phyloP scores from a whole-genome alignment of 2,888 invertebrate species.

The Dicroscelio sp. region DNA sequence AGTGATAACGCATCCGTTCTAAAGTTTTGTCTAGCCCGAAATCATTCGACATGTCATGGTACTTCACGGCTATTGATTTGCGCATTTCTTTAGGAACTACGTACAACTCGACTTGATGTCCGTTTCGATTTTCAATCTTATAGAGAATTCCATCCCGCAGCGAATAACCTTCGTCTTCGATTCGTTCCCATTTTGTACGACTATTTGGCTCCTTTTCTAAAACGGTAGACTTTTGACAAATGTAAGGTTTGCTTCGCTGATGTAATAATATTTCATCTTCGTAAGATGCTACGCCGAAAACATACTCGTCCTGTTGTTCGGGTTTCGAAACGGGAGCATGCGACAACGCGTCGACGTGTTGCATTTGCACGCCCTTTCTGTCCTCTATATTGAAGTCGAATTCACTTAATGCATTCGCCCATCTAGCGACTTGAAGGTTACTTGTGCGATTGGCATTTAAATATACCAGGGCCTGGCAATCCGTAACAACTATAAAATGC shows the following conservation, averaged over 20 bases:
- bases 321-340: background rate
- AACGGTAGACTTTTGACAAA: background rate
- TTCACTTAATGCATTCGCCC: background rate
- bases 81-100: background rate
- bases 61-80: conserved; percentile 14
- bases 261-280: background rate
- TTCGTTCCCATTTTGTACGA: background rate
- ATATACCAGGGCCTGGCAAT: too few relatives aligned
- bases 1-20: background rate
- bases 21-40: conserved; percentile 51
- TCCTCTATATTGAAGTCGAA: background rate
- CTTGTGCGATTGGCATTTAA: background rate
- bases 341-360: conserved; percentile 12
- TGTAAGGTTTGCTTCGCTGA: background rate
- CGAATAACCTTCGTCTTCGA: background rate
- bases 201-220: background rate
- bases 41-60: conserved; percentile 47
- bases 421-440: background rate
- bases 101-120: background rate
- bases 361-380: conserved; percentile 1
- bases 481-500: too few relatives aligned
- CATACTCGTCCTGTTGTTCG: too few relatives aligned
- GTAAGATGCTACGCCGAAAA: background rate
- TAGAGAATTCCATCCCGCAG: background rate
- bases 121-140: background rate